Base-by-base conservation (phyloP, 2,797 vertebrate genomes). In the Ambastaia sidthimunki region DNA sequence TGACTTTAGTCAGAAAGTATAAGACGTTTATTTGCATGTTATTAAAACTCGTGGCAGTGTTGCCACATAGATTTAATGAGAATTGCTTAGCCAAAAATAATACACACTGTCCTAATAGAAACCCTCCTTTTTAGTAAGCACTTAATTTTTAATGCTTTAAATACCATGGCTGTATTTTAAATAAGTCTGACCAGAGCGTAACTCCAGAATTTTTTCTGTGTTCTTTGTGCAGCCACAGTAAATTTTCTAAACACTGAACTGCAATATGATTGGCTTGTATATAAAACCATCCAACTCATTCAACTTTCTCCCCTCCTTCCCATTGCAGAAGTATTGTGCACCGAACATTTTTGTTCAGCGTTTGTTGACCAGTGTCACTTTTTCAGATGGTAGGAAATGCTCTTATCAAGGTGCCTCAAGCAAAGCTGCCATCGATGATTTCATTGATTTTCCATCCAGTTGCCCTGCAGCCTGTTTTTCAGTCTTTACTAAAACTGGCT, bases 371-470 rank as follows among this genome's bases (percentile, higher is more conserved):
- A 16, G 2, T 21, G 31, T 54, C 10, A 7, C 9, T 15, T 41
- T 71, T 75, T 57, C 12, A 4, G 66, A 63, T 70, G 75, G 54
- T 44, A 60, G 71, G n/a, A 71, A 60, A 67, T 31, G 52, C 31
- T 60, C 12, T 28, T 74, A 28, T 74, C 71, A 74, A 74, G 59
- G 11, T 50, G 41, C 72, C 44, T 48, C 31, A 48, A 67, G 34
- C 34, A 4, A 54, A 67, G n/a, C 25, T 34, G 44, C 11, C 13
- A 25, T 72, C 23, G 62, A 11, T 60, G 23, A 54, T 74, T 66
- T 73, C 55, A 44, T 68, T 74, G 34, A 74, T 83, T 83, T 80
- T 71, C 55, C 72, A 62, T 73, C 41, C 18, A 11, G 23, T 74
- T 60, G 57, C 59, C 72, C 23, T 19, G 13, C 48, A 71, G 67